Conservation (phyloP, 2,797 vertebrate species). For the Megaceryle alcyon region DNA sequence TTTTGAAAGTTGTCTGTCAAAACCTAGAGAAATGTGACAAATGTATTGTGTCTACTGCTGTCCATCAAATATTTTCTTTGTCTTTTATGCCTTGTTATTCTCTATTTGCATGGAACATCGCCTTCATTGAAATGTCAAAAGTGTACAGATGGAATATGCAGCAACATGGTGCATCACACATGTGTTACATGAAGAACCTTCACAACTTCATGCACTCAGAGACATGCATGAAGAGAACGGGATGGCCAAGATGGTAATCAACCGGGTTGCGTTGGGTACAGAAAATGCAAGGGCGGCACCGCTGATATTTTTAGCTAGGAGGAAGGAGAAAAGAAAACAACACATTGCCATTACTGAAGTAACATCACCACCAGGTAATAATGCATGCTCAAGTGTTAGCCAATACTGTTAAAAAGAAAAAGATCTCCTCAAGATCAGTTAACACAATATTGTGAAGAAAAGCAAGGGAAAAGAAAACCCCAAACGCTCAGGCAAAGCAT, state of each 20-base stretch:
- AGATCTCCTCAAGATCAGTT: not conserved
- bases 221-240: constrained; percentile 83
- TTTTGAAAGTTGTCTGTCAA: constrained; percentile 62
- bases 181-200: constrained; percentile 77
- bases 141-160: constrained; percentile 77
- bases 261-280: constrained; percentile 75
- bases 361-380: not conserved
- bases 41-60: constrained; percentile 45
- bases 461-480: not conserved
- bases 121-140: constrained; percentile 86
- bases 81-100: constrained; percentile 42
- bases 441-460: not conserved
- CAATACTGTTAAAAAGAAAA: not conserved
- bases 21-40: constrained; percentile 70
- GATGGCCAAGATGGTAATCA: constrained; percentile 72
- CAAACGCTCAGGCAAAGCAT: not conserved
- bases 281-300: constrained; percentile 74
- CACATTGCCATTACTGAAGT: constrained; percentile 31
- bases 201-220: constrained; percentile 82
- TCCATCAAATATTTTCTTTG: constrained; percentile 4
- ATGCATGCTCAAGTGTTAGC: constrained; percentile 19
- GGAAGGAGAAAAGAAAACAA: constrained; percentile 40
- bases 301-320: constrained; percentile 77
- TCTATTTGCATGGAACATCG: constrained; percentile 71
- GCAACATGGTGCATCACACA: constrained; percentile 75